A percentile compares a stretch with the other conserved stretches of the same genome.
These are phyloP conservation scores for Chaenodraco wilsoni DNA, from an alignment of 2,797 vertebrate genomes.

Conservation along the genomic window DNA sequence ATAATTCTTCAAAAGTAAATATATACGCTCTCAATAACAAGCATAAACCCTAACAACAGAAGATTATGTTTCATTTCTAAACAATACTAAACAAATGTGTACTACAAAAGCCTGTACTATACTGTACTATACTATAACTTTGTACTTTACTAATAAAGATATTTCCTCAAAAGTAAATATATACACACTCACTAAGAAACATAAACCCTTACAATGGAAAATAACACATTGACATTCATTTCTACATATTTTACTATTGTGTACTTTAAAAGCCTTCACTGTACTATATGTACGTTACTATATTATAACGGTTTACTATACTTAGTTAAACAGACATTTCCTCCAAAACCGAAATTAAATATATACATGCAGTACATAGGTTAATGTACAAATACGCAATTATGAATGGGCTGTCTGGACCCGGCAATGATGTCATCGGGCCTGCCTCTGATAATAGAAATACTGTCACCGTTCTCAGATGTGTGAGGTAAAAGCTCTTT, in stretches of 20 bases:
- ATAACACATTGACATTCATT: background rate
- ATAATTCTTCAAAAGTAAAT: too few species aligned
- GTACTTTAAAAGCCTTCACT: background rate
- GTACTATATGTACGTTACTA: background rate
- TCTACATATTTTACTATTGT: background rate
- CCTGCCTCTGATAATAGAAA: conserved; percentile 52
- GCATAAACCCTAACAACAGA: background rate
- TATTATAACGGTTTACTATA: too few species aligned
- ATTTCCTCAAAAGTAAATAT: too few species aligned
- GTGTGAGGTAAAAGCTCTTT: conserved; percentile 62
- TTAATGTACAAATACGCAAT: conserved; percentile 7
- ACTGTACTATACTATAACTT: too few species aligned
- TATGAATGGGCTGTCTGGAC: conserved; percentile 38
- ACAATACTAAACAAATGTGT: too few species aligned
- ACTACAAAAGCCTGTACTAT: too few species aligned
- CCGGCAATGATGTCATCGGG: conserved; percentile 56
- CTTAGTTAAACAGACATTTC: background rate
- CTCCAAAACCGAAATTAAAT: background rate
- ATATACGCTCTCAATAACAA: conserved; percentile 1
- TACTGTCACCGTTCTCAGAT: conserved; percentile 45
- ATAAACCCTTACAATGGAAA: background rate
- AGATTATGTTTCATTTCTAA: too few species aligned
- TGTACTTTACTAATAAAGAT: too few species aligned
- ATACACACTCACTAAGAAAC: conserved; percentile 7
- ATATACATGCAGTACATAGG: background rate